Evolutionary conservation across 2,888 invertebrate species (phyloP), one percentile per base, ranked within the genome.

Genomic region (Taenaris catops): DNA sequence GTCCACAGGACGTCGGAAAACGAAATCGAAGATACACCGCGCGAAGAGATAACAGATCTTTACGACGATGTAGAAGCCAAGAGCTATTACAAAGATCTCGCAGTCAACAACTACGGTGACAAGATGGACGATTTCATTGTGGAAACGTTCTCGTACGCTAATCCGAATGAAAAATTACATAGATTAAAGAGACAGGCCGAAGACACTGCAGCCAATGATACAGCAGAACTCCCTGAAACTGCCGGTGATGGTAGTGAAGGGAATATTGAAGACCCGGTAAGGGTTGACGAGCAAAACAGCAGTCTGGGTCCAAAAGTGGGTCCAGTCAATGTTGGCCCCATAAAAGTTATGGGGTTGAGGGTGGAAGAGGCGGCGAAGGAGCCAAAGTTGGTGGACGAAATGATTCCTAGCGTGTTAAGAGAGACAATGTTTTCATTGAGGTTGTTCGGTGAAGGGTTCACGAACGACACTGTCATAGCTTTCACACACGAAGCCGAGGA

Each of bases 321-420:
- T 14, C 2, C 3, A 3, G 14, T 14, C 3, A n/a, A n/a, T n/a
- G n/a, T n/a, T n/a, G n/a, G n/a, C n/a, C n/a, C 20, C 3, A 25
- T 72, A 0, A 68, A 51, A 19, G 27, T 83, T 0, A 46, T 74
- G 51, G 84, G 83, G 1, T 41, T 84, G 0, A 61, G 84, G 17
- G 64, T 86, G 0, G 84, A 86, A 16, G 76, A 79, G 19, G 58
- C 76, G 0, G 69, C 48, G 0, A 84, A 84, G 26, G 81, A 83
- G 14, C 78, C 83, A 0, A 76, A 75, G 5, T 53, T 79, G 0
- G 60, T 86, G 0, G 81, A 83, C 4, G 79, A 59, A 0, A 51
- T 74, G 52, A 74, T 83, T 2, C 78, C 79, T 0, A 81, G 83
- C 43, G 84, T 86, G 0, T 38, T 84, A 1, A 50, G 65, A 1